Percentiles rank a stretch among this genome's conserved stretches.
These are phyloP conservation scores for Cephalopachus bancanus DNA, from an alignment of 2,797 vertebrate species.

Conservation along the genomic window DNA sequence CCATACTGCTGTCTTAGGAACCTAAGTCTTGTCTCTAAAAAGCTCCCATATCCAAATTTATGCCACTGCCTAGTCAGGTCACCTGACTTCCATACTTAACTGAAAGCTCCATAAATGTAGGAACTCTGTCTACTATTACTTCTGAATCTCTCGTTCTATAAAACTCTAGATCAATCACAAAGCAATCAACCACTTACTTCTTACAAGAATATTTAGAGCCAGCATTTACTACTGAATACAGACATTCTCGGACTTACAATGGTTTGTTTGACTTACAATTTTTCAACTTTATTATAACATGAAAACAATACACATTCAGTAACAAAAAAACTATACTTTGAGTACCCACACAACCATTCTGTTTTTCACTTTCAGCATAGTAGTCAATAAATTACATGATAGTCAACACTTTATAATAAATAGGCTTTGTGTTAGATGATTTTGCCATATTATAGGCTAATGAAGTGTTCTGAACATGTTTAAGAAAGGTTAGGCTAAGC, in stretches of 20 bases:
- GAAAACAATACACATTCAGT: neutral
- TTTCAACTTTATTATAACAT: neutral
- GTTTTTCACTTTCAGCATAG: neutral
- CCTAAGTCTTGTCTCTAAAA: neutral
- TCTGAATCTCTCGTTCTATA: neutral
- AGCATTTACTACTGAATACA: neutral
- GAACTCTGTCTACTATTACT: neutral
- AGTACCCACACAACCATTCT: neutral
- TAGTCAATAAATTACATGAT: neutral
- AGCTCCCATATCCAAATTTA: neutral
- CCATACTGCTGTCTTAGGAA: neutral
- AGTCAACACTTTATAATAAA: neutral
- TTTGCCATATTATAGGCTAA: neutral
- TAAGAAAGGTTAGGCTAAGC: neutral
- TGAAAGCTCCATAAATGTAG: neutral
- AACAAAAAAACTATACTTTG: neutral
- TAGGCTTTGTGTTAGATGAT: neutral
- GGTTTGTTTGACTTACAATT: neutral
- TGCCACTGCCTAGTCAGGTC: neutral
- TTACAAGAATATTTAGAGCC: neutral
- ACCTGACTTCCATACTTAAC: neutral
- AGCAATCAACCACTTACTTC: neutral
- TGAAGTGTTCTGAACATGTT: neutral
- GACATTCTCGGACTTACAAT: neutral
- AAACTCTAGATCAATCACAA: neutral